These are phyloP conservation scores for Callionymus lyra DNA, from an alignment of 2,113 vertebrate genomes.

Conservation along the genomic window DNA sequence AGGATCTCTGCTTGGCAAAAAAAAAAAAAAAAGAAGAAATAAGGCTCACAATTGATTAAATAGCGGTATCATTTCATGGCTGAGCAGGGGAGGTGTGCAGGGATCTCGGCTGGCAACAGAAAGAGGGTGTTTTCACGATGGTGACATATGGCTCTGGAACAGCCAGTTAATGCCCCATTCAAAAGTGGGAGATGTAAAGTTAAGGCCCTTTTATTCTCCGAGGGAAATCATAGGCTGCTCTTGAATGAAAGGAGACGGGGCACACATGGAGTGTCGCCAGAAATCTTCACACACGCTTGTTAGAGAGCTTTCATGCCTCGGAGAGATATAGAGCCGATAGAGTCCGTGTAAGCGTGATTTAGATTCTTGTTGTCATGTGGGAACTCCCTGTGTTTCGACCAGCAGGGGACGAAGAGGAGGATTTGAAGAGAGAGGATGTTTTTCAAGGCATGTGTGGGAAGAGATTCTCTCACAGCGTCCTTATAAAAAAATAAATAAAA, in stretches of 20 bases:
- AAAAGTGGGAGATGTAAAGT: conserved; percentile 41
- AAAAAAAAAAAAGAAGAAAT: conserved; percentile 13
- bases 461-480: background rate
- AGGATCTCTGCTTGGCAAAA: conserved; percentile 54
- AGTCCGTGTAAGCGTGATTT: conserved; percentile 31
- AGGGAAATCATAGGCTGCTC: conserved; percentile 22
- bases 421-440: background rate
- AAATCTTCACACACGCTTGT: conserved; percentile 29
- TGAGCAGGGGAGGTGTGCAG: conserved; percentile 47
- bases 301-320: conserved; percentile 31
- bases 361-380: conserved; percentile 39
- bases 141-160: conserved; percentile 54
- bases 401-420: background rate
- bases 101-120: background rate
- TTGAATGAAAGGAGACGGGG: conserved; percentile 18
- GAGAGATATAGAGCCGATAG: conserved; percentile 21
- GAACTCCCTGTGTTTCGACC: conserved; percentile 25
- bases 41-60: conserved; percentile 68
- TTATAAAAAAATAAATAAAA: no score
- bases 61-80: conserved; percentile 64
- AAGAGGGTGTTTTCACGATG: conserved; percentile 37
- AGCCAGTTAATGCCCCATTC: conserved; percentile 39
- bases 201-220: conserved; percentile 30
- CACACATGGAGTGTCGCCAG: conserved; percentile 23
- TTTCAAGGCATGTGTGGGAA: conserved; percentile 3